Evolutionary conservation across 2,113 vertebrate genomes (phyloP).

Genomic region (Mirounga angustirostris): DNA sequence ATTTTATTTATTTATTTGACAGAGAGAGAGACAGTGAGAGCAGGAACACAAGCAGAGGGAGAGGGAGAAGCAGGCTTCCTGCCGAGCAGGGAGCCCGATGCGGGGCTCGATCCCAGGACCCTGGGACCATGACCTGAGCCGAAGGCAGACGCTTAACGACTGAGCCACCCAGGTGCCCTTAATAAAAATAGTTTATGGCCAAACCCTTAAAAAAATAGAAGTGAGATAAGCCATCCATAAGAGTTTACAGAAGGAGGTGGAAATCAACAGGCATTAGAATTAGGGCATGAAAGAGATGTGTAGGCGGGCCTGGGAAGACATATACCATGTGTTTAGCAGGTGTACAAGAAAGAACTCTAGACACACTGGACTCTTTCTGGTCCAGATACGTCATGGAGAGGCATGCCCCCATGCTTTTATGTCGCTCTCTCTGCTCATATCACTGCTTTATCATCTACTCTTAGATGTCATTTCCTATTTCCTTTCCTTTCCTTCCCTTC

Average conservation of each 20-base stretch:
- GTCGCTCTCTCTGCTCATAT: background rate
- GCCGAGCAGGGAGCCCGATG: too few relatives aligned
- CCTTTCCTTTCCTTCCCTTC: too few relatives aligned
- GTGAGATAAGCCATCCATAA: background rate
- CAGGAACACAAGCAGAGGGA: too few relatives aligned
- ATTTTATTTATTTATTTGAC: too few relatives aligned
- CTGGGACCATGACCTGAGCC: too few relatives aligned
- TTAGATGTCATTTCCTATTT: background rate
- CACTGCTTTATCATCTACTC: background rate
- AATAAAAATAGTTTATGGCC: background rate
- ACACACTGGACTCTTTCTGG: background rate
- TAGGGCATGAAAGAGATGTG: background rate
- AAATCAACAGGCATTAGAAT: background rate
- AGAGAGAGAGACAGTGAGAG: too few relatives aligned
- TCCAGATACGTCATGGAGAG: background rate
- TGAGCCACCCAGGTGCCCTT: too few relatives aligned
- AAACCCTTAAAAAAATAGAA: background rate
- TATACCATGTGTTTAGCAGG: background rate
- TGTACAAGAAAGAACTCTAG: background rate
- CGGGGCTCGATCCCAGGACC: too few relatives aligned
- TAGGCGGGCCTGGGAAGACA: background rate
- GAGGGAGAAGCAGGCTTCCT: too few relatives aligned
- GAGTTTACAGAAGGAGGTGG: background rate
- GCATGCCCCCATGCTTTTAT: background rate
- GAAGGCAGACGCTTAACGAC: too few relatives aligned